Evolutionary conservation across 2,113 vertebrate species (phyloP), one percentile per base, ranked within the genome.

Genomic region (Andinoacara biseriatus): DNA sequence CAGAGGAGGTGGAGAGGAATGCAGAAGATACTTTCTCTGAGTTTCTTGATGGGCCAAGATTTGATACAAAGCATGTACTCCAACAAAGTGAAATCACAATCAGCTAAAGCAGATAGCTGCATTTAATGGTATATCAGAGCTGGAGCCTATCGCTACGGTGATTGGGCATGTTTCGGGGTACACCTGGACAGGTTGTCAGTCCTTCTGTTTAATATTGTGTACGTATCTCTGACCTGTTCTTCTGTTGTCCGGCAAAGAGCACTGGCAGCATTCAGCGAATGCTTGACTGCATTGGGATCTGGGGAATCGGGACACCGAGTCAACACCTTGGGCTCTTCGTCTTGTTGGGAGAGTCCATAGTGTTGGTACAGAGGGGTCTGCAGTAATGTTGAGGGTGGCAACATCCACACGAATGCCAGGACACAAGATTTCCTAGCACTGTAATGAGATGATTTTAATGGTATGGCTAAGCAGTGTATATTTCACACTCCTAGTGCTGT

Each of bases 21-120:
- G 61, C 61, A 78, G 67, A 75, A 72, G 81, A 86, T 69, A 59
- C 83, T 89, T 61, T 52, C 54, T 67, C 26, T 60, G 86, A 80
- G 83, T 83, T 86, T 91, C 80, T 76, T 87, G 86, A 92, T 83
- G 78, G 80, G 46, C 82, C 75, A 60, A 86, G 91, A 91, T 95
- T 92, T 86, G 94, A 91, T 88, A 92, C 88, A 86, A 90, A 93
- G 92, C 92, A 93, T 89, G 92, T 94, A 93, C 80, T 79, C 46
- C 87, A 78, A 89, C 90, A 92, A 94, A 91, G 83, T 85, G 80
- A 85, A 91, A 90, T 94, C 93, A 89, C 91, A 89, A 80, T 86
- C 91, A 86, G 87, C 92, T 83, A 80, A 91, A 87, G 90, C 83
- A 85, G 85, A 89, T 84, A 83, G 80, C 82, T 80, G 75, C 40